Evolutionary conservation across 2,797 vertebrate genomes (phyloP).

Genomic region (Smutsia temminckii): DNA sequence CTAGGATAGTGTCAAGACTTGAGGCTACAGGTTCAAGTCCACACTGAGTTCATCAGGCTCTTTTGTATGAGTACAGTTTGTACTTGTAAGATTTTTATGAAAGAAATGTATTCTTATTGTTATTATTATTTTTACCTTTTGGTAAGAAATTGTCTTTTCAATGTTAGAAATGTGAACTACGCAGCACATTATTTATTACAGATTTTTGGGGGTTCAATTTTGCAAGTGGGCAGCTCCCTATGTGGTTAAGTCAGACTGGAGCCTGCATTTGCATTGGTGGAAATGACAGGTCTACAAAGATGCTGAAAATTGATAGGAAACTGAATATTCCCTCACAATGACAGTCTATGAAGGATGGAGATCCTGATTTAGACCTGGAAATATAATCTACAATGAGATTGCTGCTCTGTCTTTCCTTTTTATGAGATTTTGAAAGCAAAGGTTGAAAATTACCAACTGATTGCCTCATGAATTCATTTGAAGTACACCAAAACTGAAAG

Average conservation of each 20-base stretch:
- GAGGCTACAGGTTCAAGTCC: not conserved
- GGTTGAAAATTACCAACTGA: slow-evolving; percentile 55
- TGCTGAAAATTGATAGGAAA: slow-evolving; percentile 11
- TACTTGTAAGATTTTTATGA: not conserved
- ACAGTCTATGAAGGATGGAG: not conserved
- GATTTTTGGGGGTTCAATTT: not conserved
- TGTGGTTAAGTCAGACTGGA: not conserved
- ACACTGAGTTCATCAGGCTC: not conserved
- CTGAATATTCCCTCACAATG: not conserved
- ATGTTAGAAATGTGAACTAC: not conserved
- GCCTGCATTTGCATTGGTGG: not conserved
- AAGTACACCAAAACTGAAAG: slow-evolving; percentile 61
- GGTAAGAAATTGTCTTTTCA: not conserved
- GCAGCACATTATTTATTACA: not conserved
- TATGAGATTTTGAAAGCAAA: slow-evolving; percentile 63
- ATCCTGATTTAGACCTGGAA: slow-evolving; percentile 52
- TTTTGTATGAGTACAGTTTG: not conserved
- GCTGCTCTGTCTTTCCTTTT: not conserved
- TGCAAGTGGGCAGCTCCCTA: not conserved
- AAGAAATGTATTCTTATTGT: not conserved
- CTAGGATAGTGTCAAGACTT: not conserved
- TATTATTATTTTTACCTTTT: not conserved
- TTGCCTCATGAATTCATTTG: slow-evolving; percentile 57
- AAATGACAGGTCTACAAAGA: not conserved
- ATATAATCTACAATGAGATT: slow-evolving; percentile 3